These are phyloP conservation scores for Luperina testacea DNA, from an alignment of 2,888 invertebrate species.

Conservation along the genomic window DNA sequence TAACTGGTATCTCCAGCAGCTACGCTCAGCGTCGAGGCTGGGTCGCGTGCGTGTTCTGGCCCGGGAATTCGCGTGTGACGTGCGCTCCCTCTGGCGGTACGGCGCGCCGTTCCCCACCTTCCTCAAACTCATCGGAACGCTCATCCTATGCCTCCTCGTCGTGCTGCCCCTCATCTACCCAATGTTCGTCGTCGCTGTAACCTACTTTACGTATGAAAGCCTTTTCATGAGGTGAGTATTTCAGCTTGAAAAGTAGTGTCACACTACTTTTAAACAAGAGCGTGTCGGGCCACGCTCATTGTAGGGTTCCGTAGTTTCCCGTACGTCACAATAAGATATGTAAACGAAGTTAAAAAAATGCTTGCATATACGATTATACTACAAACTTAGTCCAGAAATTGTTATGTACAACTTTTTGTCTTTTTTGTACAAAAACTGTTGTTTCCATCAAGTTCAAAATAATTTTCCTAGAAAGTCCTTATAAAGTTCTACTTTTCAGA, in stretches of 20 bases:
- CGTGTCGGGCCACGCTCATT: too few relatives aligned
- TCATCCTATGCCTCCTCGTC: slow-evolving; percentile 81
- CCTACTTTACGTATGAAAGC: slow-evolving; percentile 83
- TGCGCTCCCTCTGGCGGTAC: slow-evolving; percentile 84
- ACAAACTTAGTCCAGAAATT: too few relatives aligned
- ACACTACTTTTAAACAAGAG: not conserved
- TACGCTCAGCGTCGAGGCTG: slow-evolving; percentile 80
- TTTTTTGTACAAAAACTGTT: too few relatives aligned
- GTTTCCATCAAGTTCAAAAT: too few relatives aligned
- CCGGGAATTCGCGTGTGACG: slow-evolving; percentile 82
- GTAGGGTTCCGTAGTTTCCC: too few relatives aligned
- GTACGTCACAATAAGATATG: too few relatives aligned
- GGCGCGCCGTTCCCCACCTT: slow-evolving; percentile 88
- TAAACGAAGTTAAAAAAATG: too few relatives aligned
- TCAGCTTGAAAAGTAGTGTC: not conserved
- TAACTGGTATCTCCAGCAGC: slow-evolving; percentile 72
- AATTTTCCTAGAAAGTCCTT: too few relatives aligned
- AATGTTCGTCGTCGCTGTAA: slow-evolving; percentile 77
- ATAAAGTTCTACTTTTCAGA: too few relatives aligned
- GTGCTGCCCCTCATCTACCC: slow-evolving; percentile 85
- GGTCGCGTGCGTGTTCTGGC: slow-evolving; percentile 78
- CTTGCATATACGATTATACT: too few relatives aligned
- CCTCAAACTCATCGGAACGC: slow-evolving; percentile 84
- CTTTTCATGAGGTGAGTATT: slow-evolving; percentile 81
- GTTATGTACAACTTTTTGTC: too few relatives aligned